These are phyloP conservation scores for Mormyrus hasselquistii DNA, from an alignment of 2,797 vertebrate species.

Conservation along the genomic window DNA sequence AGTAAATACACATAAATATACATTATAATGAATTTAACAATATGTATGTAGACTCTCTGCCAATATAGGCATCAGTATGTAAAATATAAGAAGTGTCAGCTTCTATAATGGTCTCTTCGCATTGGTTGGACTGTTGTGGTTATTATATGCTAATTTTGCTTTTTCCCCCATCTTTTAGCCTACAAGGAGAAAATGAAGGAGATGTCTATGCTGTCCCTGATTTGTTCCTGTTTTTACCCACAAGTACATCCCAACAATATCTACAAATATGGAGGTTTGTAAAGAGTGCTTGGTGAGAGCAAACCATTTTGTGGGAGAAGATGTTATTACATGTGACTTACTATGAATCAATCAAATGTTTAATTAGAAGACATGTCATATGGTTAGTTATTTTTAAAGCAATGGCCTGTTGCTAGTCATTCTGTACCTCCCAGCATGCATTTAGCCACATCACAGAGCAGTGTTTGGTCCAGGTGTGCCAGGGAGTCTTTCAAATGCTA, in stretches of 20 bases:
- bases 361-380: background rate
- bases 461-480: background rate
- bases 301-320: background rate
- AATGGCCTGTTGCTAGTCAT: background rate
- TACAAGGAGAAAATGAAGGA: conserved; percentile 92
- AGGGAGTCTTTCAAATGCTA: background rate
- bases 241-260: conserved; percentile 75
- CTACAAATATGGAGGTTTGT: conserved; percentile 73
- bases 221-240: conserved; percentile 84
- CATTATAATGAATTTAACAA: background rate
- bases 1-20: background rate
- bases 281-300: conserved; percentile 16
- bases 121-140: background rate
- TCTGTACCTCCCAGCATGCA: background rate
- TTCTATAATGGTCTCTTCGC: background rate
- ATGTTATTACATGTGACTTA: background rate
- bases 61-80: background rate
- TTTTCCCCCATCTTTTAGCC: conserved; percentile 55
- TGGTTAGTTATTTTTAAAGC: background rate
- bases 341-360: background rate
- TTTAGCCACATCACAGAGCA: background rate
- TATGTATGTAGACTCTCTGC: background rate
- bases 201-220: conserved; percentile 79
- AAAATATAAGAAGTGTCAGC: background rate
- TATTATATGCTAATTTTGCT: background rate